A percentile compares a stretch with the other conserved stretches of the same genome.
phyloP scores from a whole-genome alignment of 1,140 invertebrate species.

The Dinoponera quadriceps region DNA sequence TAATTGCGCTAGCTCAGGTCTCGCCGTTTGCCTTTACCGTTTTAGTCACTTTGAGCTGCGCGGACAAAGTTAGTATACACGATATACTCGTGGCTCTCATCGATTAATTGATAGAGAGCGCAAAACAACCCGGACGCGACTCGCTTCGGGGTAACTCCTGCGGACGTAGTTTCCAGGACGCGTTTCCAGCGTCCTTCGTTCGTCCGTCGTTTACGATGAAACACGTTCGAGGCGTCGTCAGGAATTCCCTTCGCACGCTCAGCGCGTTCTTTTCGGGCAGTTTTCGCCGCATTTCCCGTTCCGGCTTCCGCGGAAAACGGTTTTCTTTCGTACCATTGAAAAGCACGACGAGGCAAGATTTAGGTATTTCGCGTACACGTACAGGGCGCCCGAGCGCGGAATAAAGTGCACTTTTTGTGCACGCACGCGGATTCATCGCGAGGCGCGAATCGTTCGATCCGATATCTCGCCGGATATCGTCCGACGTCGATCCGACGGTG shows the following conservation, averaged over 20 bases:
- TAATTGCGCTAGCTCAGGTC: constrained; percentile 22
- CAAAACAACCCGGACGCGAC: constrained; percentile 13
- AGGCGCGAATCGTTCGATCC: constrained; percentile 28
- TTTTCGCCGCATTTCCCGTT: not conserved
- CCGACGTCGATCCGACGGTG: constrained; percentile 11
- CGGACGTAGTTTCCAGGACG: not conserved
- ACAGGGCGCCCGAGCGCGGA: not conserved
- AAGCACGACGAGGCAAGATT: no score
- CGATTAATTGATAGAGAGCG: constrained; percentile 50
- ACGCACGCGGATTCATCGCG: not conserved
- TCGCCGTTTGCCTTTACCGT: constrained; percentile 28
- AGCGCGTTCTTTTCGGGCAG: no score
- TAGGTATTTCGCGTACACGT: not conserved
- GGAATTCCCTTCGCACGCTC: constrained; percentile 15
- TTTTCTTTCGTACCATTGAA: no score
- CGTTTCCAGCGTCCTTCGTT: not conserved
- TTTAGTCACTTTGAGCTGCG: constrained; percentile 41
- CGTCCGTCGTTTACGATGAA: not conserved
- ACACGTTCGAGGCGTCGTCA: not conserved
- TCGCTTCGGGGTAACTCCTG: constrained; percentile 2
- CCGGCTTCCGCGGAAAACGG: not conserved
- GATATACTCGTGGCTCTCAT: constrained; percentile 21
- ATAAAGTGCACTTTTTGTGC: constrained; percentile 22
- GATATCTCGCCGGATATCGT: constrained; percentile 38
- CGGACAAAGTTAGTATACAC: constrained; percentile 40